Percentiles rank a stretch among this genome's conserved stretches.
These are phyloP conservation scores for Lutjanus argentimaculatus DNA, from an alignment of 2,797 vertebrate species.

Conservation along the genomic window DNA sequence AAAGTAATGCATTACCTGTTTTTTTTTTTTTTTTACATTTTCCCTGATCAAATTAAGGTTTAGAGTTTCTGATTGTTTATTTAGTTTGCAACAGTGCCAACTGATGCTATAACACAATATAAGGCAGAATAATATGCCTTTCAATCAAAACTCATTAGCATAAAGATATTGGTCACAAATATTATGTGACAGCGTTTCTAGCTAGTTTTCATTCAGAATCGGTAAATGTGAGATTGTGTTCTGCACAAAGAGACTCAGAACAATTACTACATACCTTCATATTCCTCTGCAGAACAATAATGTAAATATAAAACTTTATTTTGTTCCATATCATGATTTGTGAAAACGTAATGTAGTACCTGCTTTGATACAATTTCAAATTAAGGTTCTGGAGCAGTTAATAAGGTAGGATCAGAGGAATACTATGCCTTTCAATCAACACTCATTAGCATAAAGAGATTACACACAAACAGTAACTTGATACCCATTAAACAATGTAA, in stretches of 20 bases:
- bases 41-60: background rate
- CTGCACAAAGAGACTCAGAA: too few species aligned
- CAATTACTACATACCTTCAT: too few species aligned
- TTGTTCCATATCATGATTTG: too few species aligned
- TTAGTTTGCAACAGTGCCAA: conserved; percentile 3
- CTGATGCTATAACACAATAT: background rate
- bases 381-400: too few species aligned
- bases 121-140: background rate
- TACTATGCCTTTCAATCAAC: conserved; percentile 3
- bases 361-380: background rate
- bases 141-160: conserved; percentile 11
- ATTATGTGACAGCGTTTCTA: background rate
- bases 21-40: background rate
- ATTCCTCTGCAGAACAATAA: too few species aligned
- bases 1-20: background rate
- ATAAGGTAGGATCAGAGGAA: background rate
- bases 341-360: too few species aligned
- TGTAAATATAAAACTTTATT: too few species aligned
- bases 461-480: background rate
- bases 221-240: too few species aligned
- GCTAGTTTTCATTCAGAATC: too few species aligned
- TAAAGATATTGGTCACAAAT: conserved; percentile 3
- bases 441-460: conserved; percentile 5
- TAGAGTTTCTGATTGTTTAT: conserved; percentile 17
- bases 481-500: background rate